Evolutionary conservation across 1,140 invertebrate species (phyloP).

Genomic region (Caenorhabditis latens): DNA sequence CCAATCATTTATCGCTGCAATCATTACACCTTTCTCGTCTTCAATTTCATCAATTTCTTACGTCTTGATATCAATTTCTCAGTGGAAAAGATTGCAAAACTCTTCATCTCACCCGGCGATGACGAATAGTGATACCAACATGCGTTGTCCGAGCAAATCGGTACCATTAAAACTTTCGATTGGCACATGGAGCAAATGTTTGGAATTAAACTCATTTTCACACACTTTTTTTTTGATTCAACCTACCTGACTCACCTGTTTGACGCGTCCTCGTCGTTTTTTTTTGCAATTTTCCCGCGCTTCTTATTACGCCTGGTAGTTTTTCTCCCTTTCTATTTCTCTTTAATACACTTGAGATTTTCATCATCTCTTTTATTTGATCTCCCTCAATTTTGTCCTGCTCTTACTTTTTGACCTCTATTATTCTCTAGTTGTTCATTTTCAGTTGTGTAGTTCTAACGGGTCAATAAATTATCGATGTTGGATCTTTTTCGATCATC

Average conservation of each 20-base stretch:
- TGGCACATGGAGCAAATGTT: not conserved
- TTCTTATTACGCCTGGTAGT: not conserved
- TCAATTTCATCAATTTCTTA: conserved; percentile 42
- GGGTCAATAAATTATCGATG: conserved; percentile 54
- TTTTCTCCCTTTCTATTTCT: not conserved
- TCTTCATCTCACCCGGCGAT: conserved; percentile 10
- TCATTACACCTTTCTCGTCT: conserved; percentile 21
- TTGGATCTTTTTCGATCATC: conserved; percentile 46
- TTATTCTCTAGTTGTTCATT: not conserved
- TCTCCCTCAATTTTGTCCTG: not conserved
- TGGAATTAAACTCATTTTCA: not conserved
- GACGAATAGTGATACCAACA: conserved; percentile 31
- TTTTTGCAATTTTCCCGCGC: conserved; percentile 14
- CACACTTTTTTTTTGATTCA: not conserved
- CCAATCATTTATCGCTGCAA: conserved; percentile 15
- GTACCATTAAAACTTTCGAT: not conserved
- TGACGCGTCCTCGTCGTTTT: not conserved
- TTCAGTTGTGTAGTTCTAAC: conserved; percentile 55
- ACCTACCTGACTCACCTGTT: conserved; percentile 30
- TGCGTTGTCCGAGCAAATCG: not conserved
- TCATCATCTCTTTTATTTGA: conserved; percentile 26
- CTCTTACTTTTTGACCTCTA: not conserved
- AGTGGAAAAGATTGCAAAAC: conserved; percentile 4
- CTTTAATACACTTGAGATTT: conserved; percentile 26
- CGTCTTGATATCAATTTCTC: conserved; percentile 34